phyloP scores from a whole-genome alignment of 1,140 invertebrate genomes.

The Drosophila punjabiensis region DNA sequence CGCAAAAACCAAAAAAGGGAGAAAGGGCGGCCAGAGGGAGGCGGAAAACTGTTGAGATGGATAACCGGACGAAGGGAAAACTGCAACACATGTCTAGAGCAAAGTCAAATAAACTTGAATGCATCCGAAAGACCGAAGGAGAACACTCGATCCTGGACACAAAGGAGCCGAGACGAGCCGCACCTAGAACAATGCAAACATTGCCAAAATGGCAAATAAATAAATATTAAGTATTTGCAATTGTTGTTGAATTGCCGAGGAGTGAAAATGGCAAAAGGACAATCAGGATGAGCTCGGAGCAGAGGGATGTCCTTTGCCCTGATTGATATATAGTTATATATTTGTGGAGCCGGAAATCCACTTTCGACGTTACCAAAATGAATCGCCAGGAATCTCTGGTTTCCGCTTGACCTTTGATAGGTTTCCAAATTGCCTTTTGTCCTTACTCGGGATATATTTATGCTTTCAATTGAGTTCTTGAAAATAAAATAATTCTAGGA shows the following conservation, averaged over 20 bases:
- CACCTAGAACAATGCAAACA: constrained; percentile 29
- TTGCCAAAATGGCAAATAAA: constrained; percentile 67
- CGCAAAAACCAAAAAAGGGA: constrained; percentile 32
- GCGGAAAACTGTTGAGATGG: not conserved
- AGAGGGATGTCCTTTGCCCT: constrained; percentile 12
- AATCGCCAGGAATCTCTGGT: constrained; percentile 8
- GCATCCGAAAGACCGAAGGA: constrained; percentile 6
- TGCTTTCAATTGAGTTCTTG: not conserved
- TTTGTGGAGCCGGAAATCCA: constrained; percentile 15
- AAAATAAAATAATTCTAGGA: not conserved
- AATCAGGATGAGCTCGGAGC: not conserved
- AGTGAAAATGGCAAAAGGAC: constrained; percentile 35
- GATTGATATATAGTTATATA: constrained; percentile 27
- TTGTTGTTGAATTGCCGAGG: constrained; percentile 46
- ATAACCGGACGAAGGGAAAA: constrained; percentile 4
- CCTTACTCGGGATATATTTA: not conserved
- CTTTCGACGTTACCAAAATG: constrained; percentile 9
- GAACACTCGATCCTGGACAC: constrained; percentile 5
- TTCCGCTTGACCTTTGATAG: constrained; percentile 22
- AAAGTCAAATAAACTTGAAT: constrained; percentile 57
- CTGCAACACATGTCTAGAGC: constrained; percentile 36
- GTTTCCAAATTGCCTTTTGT: constrained; percentile 20
- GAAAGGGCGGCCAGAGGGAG: not conserved
- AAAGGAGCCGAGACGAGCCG: not conserved
- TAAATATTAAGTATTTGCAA: constrained; percentile 79